These are phyloP conservation scores for Pyrrhosoma nymphula DNA, from an alignment of 2,888 invertebrate genomes.

Conservation along the genomic window DNA sequence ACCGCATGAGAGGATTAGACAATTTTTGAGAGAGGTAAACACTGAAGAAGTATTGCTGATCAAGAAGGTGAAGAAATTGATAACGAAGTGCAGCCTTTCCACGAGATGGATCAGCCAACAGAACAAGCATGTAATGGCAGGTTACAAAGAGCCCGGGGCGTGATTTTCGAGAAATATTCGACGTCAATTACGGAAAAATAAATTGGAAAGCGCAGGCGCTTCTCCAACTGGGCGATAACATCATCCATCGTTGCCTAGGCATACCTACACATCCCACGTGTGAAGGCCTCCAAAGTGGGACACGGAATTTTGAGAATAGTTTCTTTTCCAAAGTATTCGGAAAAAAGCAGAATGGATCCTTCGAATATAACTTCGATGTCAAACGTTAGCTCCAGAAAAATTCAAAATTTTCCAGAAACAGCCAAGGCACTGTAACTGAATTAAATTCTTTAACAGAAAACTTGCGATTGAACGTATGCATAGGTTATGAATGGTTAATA, in stretches of 20 bases:
- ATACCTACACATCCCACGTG: neutral
- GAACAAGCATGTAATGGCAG: neutral
- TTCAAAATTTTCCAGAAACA: no score
- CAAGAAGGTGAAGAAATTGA: neutral
- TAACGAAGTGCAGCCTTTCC: neutral
- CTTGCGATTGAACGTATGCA: neutral
- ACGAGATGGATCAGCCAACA: neutral
- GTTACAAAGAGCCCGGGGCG: neutral
- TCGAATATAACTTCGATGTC: neutral
- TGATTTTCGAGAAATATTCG: neutral
- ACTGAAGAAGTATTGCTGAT: neutral
- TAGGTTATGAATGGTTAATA: no score
- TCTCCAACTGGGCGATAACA: neutral
- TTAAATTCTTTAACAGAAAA: neutral
- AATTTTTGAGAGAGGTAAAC: neutral
- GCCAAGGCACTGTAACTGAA: neutral
- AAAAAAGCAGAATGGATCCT: neutral
- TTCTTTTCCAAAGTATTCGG: neutral
- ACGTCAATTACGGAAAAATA: neutral
- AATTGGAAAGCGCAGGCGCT: neutral
- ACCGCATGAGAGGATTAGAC: neutral
- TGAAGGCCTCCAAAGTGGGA: constrained; percentile 16
- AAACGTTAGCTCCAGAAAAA: neutral
- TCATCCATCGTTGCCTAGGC: neutral
- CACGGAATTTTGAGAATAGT: neutral